Conservation (phyloP, 2,113 vertebrate genomes). For the Potamarius usumacintae region DNA sequence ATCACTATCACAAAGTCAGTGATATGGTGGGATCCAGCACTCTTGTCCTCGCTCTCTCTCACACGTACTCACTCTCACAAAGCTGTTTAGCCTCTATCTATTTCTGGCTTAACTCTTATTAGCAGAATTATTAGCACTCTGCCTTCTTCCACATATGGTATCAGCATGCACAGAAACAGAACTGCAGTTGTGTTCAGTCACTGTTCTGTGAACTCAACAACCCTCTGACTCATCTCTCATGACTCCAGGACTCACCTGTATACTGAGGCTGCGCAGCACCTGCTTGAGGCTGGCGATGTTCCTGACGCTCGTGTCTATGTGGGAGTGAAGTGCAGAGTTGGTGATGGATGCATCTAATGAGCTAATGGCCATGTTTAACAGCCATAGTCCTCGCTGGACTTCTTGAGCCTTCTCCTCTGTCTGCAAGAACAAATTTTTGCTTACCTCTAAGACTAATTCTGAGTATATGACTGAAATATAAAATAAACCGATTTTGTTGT, state of each 20-base stretch:
- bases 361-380: slow-evolving; percentile 68
- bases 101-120: not conserved
- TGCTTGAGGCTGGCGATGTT: slow-evolving; percentile 72
- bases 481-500: not conserved
- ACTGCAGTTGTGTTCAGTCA: not conserved
- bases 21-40: slow-evolving; percentile 32
- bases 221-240: not conserved
- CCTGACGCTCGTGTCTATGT: slow-evolving; percentile 70
- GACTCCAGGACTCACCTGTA: slow-evolving; percentile 62
- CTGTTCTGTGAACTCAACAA: not conserved
- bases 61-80: slow-evolving; percentile 18
- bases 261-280: slow-evolving; percentile 73
- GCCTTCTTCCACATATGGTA: slow-evolving; percentile 13
- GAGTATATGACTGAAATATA: not conserved
- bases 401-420: slow-evolving; percentile 68
- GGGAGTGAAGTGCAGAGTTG: slow-evolving; percentile 65
- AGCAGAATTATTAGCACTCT: slow-evolving; percentile 5
- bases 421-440: slow-evolving; percentile 49
- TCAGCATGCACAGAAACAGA: not conserved
- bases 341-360: slow-evolving; percentile 65
- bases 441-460: not conserved
- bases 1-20: slow-evolving; percentile 24
- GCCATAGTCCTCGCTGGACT: slow-evolving; percentile 74
- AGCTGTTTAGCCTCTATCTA: not conserved
- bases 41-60: not conserved